phyloP scores from a whole-genome alignment of 2,888 invertebrate species.

The Tiliacea aurago region DNA sequence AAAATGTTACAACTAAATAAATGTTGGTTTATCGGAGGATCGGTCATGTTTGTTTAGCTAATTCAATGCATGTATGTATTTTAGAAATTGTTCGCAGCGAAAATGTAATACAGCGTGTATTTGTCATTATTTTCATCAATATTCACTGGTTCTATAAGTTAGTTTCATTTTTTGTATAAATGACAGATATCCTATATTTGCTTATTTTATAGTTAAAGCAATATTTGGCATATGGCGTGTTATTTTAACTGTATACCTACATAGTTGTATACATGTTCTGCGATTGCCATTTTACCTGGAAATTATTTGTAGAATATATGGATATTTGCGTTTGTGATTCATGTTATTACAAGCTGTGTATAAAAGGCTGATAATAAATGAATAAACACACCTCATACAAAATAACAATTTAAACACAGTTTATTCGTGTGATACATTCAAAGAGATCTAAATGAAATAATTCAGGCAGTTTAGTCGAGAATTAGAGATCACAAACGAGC shows the following conservation, averaged over 20 bases:
- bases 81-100: slow-evolving; percentile 10
- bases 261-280: neutral
- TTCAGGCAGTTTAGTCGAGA: slow-evolving; percentile 36
- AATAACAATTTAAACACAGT: neutral
- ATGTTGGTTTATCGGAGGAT: slow-evolving; percentile 20
- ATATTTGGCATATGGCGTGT: slow-evolving; percentile 12
- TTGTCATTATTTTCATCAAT: slow-evolving; percentile 10
- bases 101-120: slow-evolving; percentile 4
- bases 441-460: slow-evolving; percentile 26
- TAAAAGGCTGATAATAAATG: neutral
- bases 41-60: slow-evolving; percentile 15
- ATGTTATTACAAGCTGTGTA: neutral
- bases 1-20: slow-evolving; percentile 19
- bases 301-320: neutral
- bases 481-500: slow-evolving; percentile 48
- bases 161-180: slow-evolving; percentile 3
- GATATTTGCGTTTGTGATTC: slow-evolving; percentile 7
- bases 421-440: neutral
- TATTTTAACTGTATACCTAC: neutral
- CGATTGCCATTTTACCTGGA: slow-evolving; percentile 2
- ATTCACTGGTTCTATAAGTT: slow-evolving; percentile 1
- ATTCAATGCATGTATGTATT: slow-evolving; percentile 27
- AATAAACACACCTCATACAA: neutral
- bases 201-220: slow-evolving; percentile 1
- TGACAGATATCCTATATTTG: neutral